A percentile compares a stretch with the other conserved stretches of the same genome.
Evolutionary conservation across 1,140 invertebrate species (phyloP).

Genomic region (Batillaria attramentaria): DNA sequence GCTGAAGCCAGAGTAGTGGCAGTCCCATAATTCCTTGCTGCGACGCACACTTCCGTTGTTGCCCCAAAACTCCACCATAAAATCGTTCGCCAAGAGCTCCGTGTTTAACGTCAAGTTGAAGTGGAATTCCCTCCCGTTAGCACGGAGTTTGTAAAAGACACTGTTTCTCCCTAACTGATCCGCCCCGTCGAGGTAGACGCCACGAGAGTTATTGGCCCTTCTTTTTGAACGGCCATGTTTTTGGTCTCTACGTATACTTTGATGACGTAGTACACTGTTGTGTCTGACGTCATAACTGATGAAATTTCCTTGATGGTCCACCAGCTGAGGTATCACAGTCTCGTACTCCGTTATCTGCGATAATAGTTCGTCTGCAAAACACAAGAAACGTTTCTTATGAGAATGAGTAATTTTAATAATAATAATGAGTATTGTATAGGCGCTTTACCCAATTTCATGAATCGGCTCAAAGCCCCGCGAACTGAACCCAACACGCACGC

Average conservation of each 20-base stretch:
- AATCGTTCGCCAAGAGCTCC: conserved; percentile 50
- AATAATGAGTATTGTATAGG: no score
- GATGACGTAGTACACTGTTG: conserved; percentile 30
- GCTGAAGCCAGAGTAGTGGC: conserved; percentile 57
- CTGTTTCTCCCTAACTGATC: conserved; percentile 30
- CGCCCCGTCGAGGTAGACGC: conserved; percentile 33
- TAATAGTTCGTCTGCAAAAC: conserved; percentile 51
- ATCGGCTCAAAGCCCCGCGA: no score
- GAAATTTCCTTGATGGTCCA: conserved; percentile 55
- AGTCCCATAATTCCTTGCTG: conserved; percentile 44
- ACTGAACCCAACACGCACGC: no score
- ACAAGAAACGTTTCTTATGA: neutral
- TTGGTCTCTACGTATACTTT: neutral
- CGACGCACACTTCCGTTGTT: conserved; percentile 33
- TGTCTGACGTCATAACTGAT: conserved; percentile 58
- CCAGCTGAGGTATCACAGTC: conserved; percentile 55
- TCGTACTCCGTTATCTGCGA: conserved; percentile 53
- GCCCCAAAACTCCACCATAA: conserved; percentile 52
- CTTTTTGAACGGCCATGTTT: conserved; percentile 9
- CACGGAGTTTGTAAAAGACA: conserved; percentile 60
- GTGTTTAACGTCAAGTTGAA: conserved; percentile 60
- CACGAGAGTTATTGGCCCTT: neutral
- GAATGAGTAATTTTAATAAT: no score
- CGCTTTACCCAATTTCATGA: no score
- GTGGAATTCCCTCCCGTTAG: conserved; percentile 60